Evolutionary conservation across 2,888 invertebrate species (phyloP), one percentile per base, ranked within the genome.

Genomic region (Caenorhabditis sp.): DNA sequence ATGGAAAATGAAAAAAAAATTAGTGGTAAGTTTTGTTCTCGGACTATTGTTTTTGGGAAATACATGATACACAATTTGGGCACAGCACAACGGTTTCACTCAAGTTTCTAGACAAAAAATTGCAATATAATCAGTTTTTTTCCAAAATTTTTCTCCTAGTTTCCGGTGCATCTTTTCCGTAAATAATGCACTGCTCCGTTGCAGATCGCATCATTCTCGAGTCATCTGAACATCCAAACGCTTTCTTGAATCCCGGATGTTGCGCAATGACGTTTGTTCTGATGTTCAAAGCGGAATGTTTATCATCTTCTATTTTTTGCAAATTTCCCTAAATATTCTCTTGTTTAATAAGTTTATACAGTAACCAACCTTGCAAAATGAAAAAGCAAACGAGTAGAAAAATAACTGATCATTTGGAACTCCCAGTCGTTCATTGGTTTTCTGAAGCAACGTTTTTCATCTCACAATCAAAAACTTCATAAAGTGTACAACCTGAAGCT

Each of bases 221-320:
- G n/a, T 58, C 50, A 1, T 40, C 47, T 18, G 72, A 26, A 35
- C 72, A 74, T 1, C 47, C 13, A 26, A 74, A 74, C 18, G 72
- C 65, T 9, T 56, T 20, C 35, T 58, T 13, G 24, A 74, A 74
- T 0, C 44, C 56, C 0, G 64, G 56, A 20, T 58, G 58, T 8
- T 74, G 56, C 0, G 50, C 64, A 0, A 37, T 15, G 0, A 37
- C 56, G 13, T 74, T 74, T 0, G 37, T n/a, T 47, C 72, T 11
- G 15, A 74, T n/a, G 22, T 67, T 60, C 1, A 22, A 0, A 47
- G 37, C 47, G 0, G 72, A 72, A 50, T 72, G 72, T 0, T 1
- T 35, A 1, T 4, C 37, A 9, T 11, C 20, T 20, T 32, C 9
- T 9, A 32, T 32, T 32, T 32, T 9, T 32, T 35, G 20, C 15